Conservation (phyloP, 2,113 vertebrate genomes). For the Esox niger region DNA sequence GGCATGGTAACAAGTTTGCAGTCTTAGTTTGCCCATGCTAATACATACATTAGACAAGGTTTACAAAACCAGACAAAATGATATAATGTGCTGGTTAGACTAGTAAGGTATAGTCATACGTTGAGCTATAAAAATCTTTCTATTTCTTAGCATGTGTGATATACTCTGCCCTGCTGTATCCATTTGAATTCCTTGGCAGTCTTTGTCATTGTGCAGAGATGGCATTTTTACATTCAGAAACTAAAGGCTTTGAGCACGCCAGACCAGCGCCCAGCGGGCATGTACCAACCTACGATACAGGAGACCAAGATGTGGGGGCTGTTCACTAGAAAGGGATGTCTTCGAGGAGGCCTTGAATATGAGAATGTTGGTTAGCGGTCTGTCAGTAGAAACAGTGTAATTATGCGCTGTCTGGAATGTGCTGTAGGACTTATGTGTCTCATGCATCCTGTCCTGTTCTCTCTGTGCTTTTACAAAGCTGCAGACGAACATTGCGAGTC, state of each 20-base stretch:
- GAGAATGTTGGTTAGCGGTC: not conserved
- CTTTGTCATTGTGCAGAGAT: slow-evolving; percentile 9
- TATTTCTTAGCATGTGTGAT: slow-evolving; percentile 11
- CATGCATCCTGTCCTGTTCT: not conserved
- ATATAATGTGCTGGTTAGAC: not conserved
- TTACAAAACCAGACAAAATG: slow-evolving; percentile 28
- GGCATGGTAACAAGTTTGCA: slow-evolving; percentile 7
- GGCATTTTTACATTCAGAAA: slow-evolving; percentile 37
- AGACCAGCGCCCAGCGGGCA: slow-evolving; percentile 24
- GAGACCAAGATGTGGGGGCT: not conserved
- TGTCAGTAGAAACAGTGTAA: not conserved
- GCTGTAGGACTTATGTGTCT: not conserved
- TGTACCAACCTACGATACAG: not conserved
- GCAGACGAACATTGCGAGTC: no score
- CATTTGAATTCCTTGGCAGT: slow-evolving; percentile 33
- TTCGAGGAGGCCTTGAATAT: not conserved
- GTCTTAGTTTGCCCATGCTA: slow-evolving; percentile 15
- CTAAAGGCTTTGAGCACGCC: slow-evolving; percentile 21
- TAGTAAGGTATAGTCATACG: slow-evolving; percentile 20
- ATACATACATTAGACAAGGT: slow-evolving; percentile 30
- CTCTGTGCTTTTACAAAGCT: no score
- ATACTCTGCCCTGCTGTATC: slow-evolving; percentile 14
- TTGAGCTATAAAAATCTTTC: slow-evolving; percentile 28
- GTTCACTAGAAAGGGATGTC: slow-evolving; percentile 7
- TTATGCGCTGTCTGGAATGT: slow-evolving; percentile 4